Base-by-base conservation (phyloP, 2,797 vertebrate genomes). In the Pipistrellus pipistrellus region DNA sequence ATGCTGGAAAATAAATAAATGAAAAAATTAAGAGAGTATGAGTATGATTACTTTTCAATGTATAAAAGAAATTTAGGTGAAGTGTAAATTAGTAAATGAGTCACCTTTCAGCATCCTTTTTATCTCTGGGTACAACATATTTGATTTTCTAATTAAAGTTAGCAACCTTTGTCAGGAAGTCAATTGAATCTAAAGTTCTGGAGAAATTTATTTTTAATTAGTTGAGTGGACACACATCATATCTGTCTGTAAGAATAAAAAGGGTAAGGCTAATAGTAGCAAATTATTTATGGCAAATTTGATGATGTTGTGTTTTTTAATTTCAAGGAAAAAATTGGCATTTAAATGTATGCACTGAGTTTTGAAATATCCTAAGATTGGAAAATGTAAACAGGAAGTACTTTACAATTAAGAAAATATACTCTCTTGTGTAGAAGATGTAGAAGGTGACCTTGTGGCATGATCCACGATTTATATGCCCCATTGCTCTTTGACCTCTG, bases 251-350 rank as follows among this genome's bases (percentile, higher is more conserved):
- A 82, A 8, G 8, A 77, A 68, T 73, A 18, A 44, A 21, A 72
- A 75, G 57, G 14, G 46, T 41, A 90, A 84, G 5, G 53, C 7
- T 62, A 78, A 32, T 51, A n/a, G 9, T 88, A 62, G 18, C 12
- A 94, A 87, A 46, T 53, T 55, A 93, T 93, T 91, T 95, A 32
- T 81, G 17, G 3, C 41, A 81, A n/a, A 69, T 72, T 85, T 62
- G 51, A 11, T 76, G 15, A 2, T n/a, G 15, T 2, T 83, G 1
- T 71, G 11, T 38, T 80, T 38, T 86, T 93, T 85, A 78, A 75
- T 51, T 12, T 51, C 20, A 85, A 51, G 25, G 1, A 27, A 71
- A 44, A 85, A 80, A 0, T 44, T 81, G 38, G 0, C 8, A 88
- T 69, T 94, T 82, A 82, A 48, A 15, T 66, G 27, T 93, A n/a